phyloP scores from a whole-genome alignment of 1,140 invertebrate species.

The Anastrepha obliqua region DNA sequence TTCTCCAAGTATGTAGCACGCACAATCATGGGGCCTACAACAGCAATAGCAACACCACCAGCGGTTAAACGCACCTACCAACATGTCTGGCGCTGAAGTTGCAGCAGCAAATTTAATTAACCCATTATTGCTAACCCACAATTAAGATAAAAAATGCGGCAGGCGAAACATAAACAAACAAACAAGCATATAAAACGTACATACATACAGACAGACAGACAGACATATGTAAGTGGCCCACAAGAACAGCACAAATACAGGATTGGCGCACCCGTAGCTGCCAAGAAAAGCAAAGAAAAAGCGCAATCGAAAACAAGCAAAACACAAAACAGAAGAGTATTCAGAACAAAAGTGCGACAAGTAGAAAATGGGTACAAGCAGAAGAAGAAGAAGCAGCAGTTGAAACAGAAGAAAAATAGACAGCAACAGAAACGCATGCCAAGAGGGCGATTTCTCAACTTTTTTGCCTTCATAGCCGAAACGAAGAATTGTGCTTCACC shows the following conservation, averaged over 20 bases:
- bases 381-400: background rate
- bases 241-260: background rate
- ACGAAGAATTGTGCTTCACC: background rate
- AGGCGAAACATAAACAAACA: background rate
- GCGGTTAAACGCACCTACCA: background rate
- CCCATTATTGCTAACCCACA: constrained; percentile 36
- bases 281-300: background rate
- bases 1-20: too few relatives aligned
- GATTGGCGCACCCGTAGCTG: too few relatives aligned
- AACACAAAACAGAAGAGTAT: background rate
- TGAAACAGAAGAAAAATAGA: background rate
- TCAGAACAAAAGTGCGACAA: background rate
- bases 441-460: background rate
- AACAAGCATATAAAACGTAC: background rate
- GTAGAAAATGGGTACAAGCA: constrained; percentile 26
- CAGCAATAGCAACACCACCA: too few relatives aligned
- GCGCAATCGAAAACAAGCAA: background rate
- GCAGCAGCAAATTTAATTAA: constrained; percentile 47
- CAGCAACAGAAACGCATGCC: background rate
- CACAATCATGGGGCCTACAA: too few relatives aligned
- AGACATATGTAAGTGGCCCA: background rate
- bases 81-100: background rate
- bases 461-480: background rate
- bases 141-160: constrained; percentile 28
- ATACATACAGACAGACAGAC: background rate